phyloP scores from a whole-genome alignment of 2,888 invertebrate genomes.

The Gastrophysa polygoni region DNA sequence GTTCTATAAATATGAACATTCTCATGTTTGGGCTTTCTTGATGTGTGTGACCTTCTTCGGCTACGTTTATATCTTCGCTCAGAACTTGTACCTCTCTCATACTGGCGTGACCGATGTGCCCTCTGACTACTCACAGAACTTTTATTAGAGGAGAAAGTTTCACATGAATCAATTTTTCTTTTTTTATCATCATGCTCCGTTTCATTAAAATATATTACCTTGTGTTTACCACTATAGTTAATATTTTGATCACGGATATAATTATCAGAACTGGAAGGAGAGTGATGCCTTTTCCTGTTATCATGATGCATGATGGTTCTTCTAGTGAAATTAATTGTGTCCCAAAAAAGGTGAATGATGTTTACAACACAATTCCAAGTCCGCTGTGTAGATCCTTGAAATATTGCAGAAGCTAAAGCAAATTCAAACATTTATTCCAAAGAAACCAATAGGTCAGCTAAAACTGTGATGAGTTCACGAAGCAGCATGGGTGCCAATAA shows the following conservation, averaged over 20 bases:
- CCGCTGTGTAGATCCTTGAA: slow-evolving; percentile 72
- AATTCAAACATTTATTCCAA: slow-evolving; percentile 74
- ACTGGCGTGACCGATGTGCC: slow-evolving; percentile 64
- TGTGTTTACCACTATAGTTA: slow-evolving; percentile 71
- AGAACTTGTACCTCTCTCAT: slow-evolving; percentile 77
- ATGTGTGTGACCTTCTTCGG: slow-evolving; percentile 81
- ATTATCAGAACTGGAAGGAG: slow-evolving; percentile 66
- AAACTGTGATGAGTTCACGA: neutral
- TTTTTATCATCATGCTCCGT: slow-evolving; percentile 76
- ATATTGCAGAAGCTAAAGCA: slow-evolving; percentile 68
- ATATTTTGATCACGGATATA: slow-evolving; percentile 63
- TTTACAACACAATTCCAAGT: slow-evolving; percentile 67
- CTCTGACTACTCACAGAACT: slow-evolving; percentile 67
- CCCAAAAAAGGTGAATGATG: slow-evolving; percentile 39
- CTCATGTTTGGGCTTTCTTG: slow-evolving; percentile 68
- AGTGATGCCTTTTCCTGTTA: slow-evolving; percentile 78
- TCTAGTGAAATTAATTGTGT: slow-evolving; percentile 4
- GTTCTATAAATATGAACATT: slow-evolving; percentile 29
- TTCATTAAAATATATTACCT: slow-evolving; percentile 65
- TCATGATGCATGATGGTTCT: slow-evolving; percentile 68
- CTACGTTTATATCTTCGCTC: slow-evolving; percentile 86
- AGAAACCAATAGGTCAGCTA: slow-evolving; percentile 53
- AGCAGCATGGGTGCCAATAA: neutral
- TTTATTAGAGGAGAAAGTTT: slow-evolving; percentile 61
- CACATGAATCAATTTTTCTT: slow-evolving; percentile 71